phyloP scores from a whole-genome alignment of 2,797 vertebrate genomes.

The Denticeps clupeoides region DNA sequence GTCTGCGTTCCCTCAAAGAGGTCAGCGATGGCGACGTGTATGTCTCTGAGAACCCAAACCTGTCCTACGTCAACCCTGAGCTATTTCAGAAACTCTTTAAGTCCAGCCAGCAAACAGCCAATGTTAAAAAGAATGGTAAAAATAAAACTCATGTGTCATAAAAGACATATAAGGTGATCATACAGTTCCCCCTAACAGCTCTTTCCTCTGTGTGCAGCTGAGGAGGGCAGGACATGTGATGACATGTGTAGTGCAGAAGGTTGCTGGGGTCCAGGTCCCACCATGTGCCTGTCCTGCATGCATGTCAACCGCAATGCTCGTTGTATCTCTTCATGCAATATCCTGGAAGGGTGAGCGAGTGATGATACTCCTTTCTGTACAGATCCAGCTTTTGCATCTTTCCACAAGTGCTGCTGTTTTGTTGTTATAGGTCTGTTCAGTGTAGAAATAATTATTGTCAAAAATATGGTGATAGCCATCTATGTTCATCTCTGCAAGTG shows the following conservation, averaged over 20 bases:
- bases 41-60: constrained; percentile 61
- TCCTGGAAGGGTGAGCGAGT: constrained; percentile 70
- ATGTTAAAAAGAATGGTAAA: constrained; percentile 52
- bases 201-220: no score
- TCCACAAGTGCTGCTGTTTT: neutral
- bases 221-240: constrained; percentile 61
- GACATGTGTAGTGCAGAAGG: constrained; percentile 70
- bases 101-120: constrained; percentile 58
- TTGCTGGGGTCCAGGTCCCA: constrained; percentile 85
- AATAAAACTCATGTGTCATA: no score
- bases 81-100: constrained; percentile 75
- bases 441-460: neutral
- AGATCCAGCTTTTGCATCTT: no score
- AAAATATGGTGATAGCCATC: no score
- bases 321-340: constrained; percentile 80
- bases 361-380: no score
- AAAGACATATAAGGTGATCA: no score
- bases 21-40: constrained; percentile 85
- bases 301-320: constrained; percentile 62
- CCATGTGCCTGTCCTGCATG: constrained; percentile 75
- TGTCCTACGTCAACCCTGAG: constrained; percentile 71
- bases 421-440: neutral
- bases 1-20: constrained; percentile 79
- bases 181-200: no score
- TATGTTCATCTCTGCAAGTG: no score